phyloP scores from a whole-genome alignment of 2,888 invertebrate genomes.

The Athripsodes cinereus region DNA sequence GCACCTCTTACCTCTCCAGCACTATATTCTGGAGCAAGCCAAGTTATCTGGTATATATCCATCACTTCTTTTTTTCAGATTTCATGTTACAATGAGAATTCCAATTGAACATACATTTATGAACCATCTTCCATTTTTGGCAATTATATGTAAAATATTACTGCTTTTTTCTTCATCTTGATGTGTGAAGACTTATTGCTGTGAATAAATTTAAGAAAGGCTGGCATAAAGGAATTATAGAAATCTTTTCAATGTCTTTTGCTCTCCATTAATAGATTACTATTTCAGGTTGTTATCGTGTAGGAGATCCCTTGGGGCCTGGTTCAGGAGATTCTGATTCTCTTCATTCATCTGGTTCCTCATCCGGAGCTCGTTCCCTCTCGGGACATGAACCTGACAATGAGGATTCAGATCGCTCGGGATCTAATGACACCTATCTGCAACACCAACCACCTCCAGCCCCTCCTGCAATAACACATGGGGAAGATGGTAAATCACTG shows the following conservation, averaged over 20 bases:
- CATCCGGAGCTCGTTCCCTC: slow-evolving; percentile 59
- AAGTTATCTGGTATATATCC: slow-evolving; percentile 56
- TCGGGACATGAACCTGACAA: slow-evolving; percentile 71
- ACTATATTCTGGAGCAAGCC: slow-evolving; percentile 83
- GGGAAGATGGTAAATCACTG: slow-evolving; percentile 9
- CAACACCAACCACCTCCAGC: slow-evolving; percentile 48
- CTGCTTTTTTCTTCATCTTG: no score
- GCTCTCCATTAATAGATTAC: not conserved
- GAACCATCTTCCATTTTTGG: no score
- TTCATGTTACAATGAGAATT: no score
- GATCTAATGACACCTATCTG: slow-evolving; percentile 55
- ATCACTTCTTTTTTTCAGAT: not conserved
- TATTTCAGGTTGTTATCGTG: slow-evolving; percentile 59
- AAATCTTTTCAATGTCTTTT: no score
- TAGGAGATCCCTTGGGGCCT: slow-evolving; percentile 55
- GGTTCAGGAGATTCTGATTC: slow-evolving; percentile 62
- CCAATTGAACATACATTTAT: no score
- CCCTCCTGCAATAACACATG: slow-evolving; percentile 7
- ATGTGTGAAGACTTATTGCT: no score
- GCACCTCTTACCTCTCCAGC: slow-evolving; percentile 76
- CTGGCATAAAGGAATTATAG: no score
- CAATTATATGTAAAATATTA: no score
- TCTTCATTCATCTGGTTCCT: slow-evolving; percentile 57
- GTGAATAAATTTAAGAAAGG: no score
- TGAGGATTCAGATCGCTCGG: slow-evolving; percentile 70